Evolutionary conservation across 2,113 vertebrate genomes (phyloP).

Genomic region (Amphiprion percula): DNA sequence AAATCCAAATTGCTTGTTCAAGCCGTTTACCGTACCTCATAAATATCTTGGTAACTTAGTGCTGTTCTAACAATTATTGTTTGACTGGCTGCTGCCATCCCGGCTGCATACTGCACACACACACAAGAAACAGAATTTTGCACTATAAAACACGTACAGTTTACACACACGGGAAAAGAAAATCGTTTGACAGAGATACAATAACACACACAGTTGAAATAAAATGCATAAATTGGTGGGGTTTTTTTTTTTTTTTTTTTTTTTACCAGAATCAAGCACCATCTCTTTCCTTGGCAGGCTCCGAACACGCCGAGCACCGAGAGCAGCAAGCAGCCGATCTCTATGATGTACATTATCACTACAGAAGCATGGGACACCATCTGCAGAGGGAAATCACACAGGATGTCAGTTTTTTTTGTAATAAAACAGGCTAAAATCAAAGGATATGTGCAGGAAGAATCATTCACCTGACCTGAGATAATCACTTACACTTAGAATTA

Average conservation of each 20-base stretch:
- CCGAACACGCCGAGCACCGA: constrained; percentile 76
- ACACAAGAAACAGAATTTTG: no score
- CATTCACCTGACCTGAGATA: neutral
- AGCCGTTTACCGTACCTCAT: constrained; percentile 65
- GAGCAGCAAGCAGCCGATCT: constrained; percentile 77
- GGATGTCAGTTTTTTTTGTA: neutral
- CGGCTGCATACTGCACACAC: constrained; percentile 73
- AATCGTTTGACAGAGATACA: no score
- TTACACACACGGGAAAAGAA: no score
- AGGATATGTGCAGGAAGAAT: neutral
- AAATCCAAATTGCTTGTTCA: neutral
- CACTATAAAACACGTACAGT: no score
- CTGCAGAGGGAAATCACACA: constrained; percentile 45
- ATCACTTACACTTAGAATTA: neutral
- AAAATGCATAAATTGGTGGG: neutral
- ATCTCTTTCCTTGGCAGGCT: constrained; percentile 77
- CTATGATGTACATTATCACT: constrained; percentile 75
- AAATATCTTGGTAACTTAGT: constrained; percentile 76
- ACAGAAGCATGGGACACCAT: constrained; percentile 74
- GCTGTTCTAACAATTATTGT: constrained; percentile 78
- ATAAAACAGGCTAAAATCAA: neutral
- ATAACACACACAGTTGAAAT: neutral
- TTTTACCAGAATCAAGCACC: constrained; percentile 81
- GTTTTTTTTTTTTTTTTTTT: neutral
- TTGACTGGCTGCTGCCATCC: constrained; percentile 80